Evolutionary conservation across 2,888 invertebrate genomes (phyloP).

Genomic region (Ornithoptera alexandrae): DNA sequence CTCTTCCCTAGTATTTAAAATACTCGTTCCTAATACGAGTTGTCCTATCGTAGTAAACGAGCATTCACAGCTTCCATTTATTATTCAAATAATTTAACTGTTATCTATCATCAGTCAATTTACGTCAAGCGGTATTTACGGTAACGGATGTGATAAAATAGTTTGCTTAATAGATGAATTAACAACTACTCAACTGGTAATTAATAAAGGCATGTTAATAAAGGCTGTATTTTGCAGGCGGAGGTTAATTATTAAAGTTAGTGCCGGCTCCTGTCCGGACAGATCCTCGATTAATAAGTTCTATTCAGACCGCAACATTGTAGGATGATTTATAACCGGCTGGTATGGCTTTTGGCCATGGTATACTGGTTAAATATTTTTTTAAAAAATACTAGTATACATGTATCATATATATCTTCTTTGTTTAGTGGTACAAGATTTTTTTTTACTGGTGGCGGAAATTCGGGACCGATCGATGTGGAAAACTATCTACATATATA

Average conservation of each 20-base stretch:
- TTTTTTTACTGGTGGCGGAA: too few species aligned
- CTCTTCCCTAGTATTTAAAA: background rate
- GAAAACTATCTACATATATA: too few species aligned
- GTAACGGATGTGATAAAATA: slow-evolving; percentile 4
- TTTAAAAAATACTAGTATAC: too few species aligned
- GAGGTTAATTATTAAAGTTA: slow-evolving; percentile 13
- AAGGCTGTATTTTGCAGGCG: background rate
- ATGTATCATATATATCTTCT: too few species aligned
- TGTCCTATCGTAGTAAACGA: too few species aligned
- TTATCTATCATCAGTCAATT: slow-evolving; percentile 2
- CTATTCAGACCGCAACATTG: slow-evolving; percentile 15
- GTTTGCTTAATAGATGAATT: slow-evolving; percentile 1
- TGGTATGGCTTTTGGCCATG: background rate
- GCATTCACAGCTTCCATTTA: too few species aligned
- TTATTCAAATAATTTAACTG: background rate
- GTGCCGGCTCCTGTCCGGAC: background rate
- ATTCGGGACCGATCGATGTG: too few species aligned
- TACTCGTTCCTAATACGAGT: too few species aligned
- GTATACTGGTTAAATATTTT: too few species aligned
- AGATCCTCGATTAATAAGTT: slow-evolving; percentile 5
- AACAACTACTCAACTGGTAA: slow-evolving; percentile 12
- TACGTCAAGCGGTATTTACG: background rate
- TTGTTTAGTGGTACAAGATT: too few species aligned
- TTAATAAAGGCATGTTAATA: slow-evolving; percentile 8
- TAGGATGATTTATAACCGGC: slow-evolving; percentile 15